phyloP scores from a whole-genome alignment of 1,140 invertebrate species.

The Caenorhabditis tropicalis region DNA sequence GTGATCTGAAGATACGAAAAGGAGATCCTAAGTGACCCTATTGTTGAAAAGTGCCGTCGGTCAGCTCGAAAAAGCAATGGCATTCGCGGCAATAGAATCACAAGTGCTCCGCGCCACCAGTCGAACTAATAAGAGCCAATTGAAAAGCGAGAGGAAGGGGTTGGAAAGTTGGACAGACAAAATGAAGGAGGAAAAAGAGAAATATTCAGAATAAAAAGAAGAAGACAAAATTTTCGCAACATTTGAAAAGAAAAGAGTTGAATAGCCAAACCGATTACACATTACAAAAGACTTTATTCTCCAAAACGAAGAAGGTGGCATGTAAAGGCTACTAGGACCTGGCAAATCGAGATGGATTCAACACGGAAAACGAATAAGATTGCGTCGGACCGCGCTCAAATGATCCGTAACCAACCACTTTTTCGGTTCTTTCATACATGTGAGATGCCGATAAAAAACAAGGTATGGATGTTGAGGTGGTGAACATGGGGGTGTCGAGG shows the following conservation, averaged over 20 bases:
- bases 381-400: constrained; percentile 25
- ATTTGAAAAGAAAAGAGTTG: not conserved
- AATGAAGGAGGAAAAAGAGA: not conserved
- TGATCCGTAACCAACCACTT: constrained; percentile 7
- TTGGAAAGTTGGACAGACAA: not conserved
- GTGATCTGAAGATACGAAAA: constrained; percentile 1
- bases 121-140: constrained; percentile 42
- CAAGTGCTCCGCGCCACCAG: constrained; percentile 31
- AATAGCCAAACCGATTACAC: constrained; percentile 3
- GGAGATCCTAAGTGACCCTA: constrained; percentile 30
- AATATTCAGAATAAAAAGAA: not conserved
- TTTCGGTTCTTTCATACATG: not conserved
- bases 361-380: not conserved
- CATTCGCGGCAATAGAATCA: constrained; percentile 41
- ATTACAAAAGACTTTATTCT: not conserved
- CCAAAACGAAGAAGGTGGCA: constrained; percentile 11
- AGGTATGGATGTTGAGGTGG: not conserved
- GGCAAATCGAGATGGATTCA: not conserved
- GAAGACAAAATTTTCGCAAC: not conserved
- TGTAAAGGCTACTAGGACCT: not conserved
- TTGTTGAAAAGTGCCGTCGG: constrained; percentile 42
- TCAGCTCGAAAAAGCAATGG: constrained; percentile 39
- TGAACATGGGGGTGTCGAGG: not conserved
- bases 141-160: not conserved
- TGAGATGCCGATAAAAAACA: constrained; percentile 33